These are phyloP conservation scores for Anorthoa munda DNA, from an alignment of 2,888 invertebrate genomes.

Conservation along the genomic window DNA sequence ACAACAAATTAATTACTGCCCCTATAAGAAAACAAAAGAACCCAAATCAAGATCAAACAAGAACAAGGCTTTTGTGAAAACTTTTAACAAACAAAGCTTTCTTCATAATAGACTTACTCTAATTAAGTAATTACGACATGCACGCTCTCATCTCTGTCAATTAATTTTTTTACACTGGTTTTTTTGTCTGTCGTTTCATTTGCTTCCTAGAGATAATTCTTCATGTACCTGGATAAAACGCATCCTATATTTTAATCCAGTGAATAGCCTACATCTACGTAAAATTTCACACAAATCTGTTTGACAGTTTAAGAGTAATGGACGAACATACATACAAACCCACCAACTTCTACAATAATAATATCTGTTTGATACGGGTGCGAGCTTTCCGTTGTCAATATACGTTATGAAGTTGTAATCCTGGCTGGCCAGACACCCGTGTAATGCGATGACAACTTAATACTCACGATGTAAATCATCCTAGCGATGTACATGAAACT, in stretches of 20 bases:
- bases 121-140: slow-evolving; percentile 49
- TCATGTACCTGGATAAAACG: background rate
- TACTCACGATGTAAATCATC: slow-evolving; percentile 60
- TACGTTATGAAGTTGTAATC: slow-evolving; percentile 63
- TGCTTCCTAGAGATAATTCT: background rate
- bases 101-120: slow-evolving; percentile 16
- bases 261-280: background rate
- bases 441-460: slow-evolving; percentile 72
- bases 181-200: slow-evolving; percentile 7
- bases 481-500: slow-evolving; percentile 52
- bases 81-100: slow-evolving; percentile 46
- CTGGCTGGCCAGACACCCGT: slow-evolving; percentile 70
- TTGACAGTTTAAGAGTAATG: background rate
- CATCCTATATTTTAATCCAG: background rate
- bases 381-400: slow-evolving; percentile 46
- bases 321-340: background rate
- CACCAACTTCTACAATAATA: background rate
- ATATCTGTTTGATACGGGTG: slow-evolving; percentile 14
- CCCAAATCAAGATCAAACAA: slow-evolving; percentile 39
- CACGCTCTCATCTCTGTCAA: slow-evolving; percentile 6
- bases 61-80: slow-evolving; percentile 42
- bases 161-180: slow-evolving; percentile 16
- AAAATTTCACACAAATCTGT: background rate
- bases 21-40: slow-evolving; percentile 37
- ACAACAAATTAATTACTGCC: slow-evolving; percentile 36